Evolutionary conservation across 2,113 vertebrate species (phyloP), one percentile per base, ranked within the genome.

Genomic region (Podarcis cretensis): DNA sequence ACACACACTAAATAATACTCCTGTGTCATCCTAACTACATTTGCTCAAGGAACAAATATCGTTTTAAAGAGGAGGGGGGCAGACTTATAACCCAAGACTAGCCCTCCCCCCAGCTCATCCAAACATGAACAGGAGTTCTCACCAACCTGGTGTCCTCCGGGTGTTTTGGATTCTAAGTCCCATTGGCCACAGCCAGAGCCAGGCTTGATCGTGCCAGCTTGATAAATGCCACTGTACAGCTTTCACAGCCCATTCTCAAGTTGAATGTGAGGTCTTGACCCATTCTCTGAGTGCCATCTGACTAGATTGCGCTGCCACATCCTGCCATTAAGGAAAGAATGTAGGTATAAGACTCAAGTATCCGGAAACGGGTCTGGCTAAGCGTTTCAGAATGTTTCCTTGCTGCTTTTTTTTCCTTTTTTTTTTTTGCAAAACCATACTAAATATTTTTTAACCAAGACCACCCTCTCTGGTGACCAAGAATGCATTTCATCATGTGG

Each of bases 11-110:
- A 95, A 94, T 94, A 95, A 96, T 93, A 92, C 91, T 94, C 95
- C 92, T 88, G 48, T 95, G 94, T 95, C 95, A 94, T 93, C 2
- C 93, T 95, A 94, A 94, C 96, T 94, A 43, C 89, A 93, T 91
- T 83, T 89, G 94, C 94, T 89, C 93, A 93, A 81, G 94, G 94
- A 93, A 94, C 93, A 90, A 90, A 96, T 91, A 91, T 0, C 0
- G 9, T 86, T 88, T 95, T 92, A 93, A 94, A 96, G 86, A 90
- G 87, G 87, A 89, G 85, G 75, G 9, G 80, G 78, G 1, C 48
- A 87, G 85, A 76, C 76, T 86, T 81, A 73, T 80, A 90, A 48
- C 40, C 8, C 76, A 27, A 78, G 43, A 21, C 43, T 57, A 79
- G 43, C 27, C 54, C 40, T 54, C 9, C 21, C 25, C 27, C 48